Evolutionary conservation across 2,113 vertebrate genomes (phyloP).

Genomic region (Nothocercus julius): DNA sequence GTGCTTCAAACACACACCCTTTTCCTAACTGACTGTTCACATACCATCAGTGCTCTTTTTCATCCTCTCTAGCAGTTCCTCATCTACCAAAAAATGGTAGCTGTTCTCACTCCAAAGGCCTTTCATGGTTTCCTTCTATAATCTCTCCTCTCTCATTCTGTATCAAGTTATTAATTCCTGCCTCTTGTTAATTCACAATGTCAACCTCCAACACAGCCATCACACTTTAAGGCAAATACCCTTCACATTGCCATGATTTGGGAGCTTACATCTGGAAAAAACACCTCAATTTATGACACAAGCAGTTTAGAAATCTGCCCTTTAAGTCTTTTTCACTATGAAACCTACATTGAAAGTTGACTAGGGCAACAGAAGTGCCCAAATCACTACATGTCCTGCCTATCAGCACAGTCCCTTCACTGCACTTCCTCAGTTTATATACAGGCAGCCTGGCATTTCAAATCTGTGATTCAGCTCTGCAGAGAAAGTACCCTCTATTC

Average conservation of each 20-base stretch:
- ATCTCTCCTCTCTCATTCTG: neutral
- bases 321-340: neutral
- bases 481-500: neutral
- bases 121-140: neutral
- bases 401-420: neutral
- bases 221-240: rapidly evolving
- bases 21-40: neutral
- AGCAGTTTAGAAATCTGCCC: rapidly evolving
- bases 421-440: neutral
- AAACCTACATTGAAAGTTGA: neutral
- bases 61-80: neutral
- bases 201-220: neutral
- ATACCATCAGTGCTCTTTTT: neutral
- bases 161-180: neutral
- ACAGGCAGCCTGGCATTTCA: neutral
- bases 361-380: neutral
- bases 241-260: rapidly evolving
- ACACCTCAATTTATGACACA: neutral
- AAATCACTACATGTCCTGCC: neutral
- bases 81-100: neutral
- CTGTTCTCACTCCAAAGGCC: neutral
- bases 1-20: neutral
- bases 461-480: neutral
- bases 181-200: neutral
- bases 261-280: neutral